phyloP scores from a whole-genome alignment of 2,113 vertebrate species.

The Astur gentilis region DNA sequence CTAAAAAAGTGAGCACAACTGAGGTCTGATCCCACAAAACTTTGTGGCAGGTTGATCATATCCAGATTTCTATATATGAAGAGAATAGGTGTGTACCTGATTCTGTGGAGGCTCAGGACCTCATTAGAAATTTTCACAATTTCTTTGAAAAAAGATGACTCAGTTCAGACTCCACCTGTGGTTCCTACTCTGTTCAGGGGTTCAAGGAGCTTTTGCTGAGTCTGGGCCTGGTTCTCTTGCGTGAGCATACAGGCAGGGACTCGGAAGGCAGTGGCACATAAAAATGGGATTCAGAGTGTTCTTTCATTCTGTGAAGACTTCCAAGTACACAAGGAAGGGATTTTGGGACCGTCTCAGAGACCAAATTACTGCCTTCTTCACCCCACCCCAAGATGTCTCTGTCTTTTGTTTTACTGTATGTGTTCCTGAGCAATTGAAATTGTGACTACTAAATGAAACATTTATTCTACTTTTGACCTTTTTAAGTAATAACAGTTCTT shows the following conservation, averaged over 20 bases:
- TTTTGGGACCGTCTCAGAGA: background rate
- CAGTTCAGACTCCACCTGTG: background rate
- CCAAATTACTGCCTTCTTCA: background rate
- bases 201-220: background rate
- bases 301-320: background rate
- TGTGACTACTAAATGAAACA: background rate
- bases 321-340: background rate
- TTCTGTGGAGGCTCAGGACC: background rate
- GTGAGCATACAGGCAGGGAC: background rate
- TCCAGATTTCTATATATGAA: background rate
- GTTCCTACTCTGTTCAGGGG: background rate
- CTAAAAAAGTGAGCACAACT: background rate
- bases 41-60: background rate
- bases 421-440: background rate
- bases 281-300: background rate
- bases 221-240: background rate
- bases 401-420: background rate
- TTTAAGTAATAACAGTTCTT: background rate
- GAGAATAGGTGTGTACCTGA: background rate
- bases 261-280: rapidly evolving
- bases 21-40: background rate
- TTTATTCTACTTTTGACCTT: background rate
- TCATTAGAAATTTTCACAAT: background rate
- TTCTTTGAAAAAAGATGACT: background rate
- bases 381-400: background rate